Base-by-base conservation (phyloP, 2,113 vertebrate genomes). In the Corydoras maculifer region DNA sequence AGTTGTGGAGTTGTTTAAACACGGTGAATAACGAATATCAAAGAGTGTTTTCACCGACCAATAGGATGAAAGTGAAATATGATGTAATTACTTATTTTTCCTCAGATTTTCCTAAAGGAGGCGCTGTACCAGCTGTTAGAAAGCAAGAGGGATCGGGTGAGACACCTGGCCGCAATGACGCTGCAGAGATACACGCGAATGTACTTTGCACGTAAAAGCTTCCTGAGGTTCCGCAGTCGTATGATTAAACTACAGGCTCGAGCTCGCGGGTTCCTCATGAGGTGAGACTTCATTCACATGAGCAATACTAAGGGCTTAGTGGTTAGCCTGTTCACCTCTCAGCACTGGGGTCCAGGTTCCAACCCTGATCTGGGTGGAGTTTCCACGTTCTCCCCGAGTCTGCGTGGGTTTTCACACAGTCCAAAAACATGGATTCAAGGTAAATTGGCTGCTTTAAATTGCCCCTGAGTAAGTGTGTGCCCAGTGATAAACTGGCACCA, bases 91-190 rank as follows among this genome's bases (percentile, higher is more conserved):
- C 63, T 51, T 48, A n/a, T 74, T 10, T 65, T 78, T 12, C 59
- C 32, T 70, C 69, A 90, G 96, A 91, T 99, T 70, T 99, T 98
- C 84, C 86, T 98, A 60, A 98, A 95, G 79, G 97, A 98, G 70
- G 90, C 92, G 25, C 79, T 98, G 25, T 91, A 98, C 84, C 95
- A 96, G 85, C 84, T 92, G 0, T 73, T 99, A 87, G 96, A 99
- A 84, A 91, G 90, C 79, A 97, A 96, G 82, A 83, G 92, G 0
- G 88, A 92, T 75, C 90, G 90, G 0, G 83, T 97, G 64, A 86
- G 94, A 53, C 87, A 93, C 76, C 75, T 92, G 32, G 95, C 96
- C 0, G 94, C 94, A 0, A 79, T 92, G 72, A 93, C 90, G 0
- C 86, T 99, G 69, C 97, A 99, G 87, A 91, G 91, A 72, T 91